Conservation (phyloP, 2,888 invertebrate species). For the Acleris holmiana region DNA sequence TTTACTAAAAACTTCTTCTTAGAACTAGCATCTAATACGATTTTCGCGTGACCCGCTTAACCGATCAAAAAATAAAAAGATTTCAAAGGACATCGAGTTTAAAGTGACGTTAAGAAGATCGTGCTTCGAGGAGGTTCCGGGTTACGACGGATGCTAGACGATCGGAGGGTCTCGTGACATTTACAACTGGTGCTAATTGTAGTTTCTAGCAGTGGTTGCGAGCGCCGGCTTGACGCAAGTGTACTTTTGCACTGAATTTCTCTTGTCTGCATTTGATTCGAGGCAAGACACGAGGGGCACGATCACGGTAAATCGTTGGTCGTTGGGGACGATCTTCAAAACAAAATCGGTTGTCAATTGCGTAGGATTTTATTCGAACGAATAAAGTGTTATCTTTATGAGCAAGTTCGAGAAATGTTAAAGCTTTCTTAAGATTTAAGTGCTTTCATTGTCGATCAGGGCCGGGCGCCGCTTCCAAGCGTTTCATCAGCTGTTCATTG, state of each 20-base stretch:
- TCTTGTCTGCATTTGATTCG: slow-evolving; percentile 73
- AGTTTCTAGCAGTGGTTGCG: slow-evolving; percentile 59
- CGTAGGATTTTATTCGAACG: not conserved
- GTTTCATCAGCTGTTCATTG: slow-evolving; percentile 62
- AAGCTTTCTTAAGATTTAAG: slow-evolving; percentile 10
- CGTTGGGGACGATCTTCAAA: too few relatives aligned
- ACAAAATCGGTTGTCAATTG: too few relatives aligned
- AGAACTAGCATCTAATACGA: slow-evolving; percentile 19
- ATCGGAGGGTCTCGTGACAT: slow-evolving; percentile 70
- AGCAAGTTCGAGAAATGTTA: slow-evolving; percentile 4
- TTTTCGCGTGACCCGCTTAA: slow-evolving; percentile 43
- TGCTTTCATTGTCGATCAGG: slow-evolving; percentile 21
- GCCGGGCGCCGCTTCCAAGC: slow-evolving; percentile 39
- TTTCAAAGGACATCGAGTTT: slow-evolving; percentile 42
- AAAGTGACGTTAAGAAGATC: slow-evolving; percentile 43
- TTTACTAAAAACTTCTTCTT: slow-evolving; percentile 8
- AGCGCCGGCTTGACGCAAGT: slow-evolving; percentile 64
- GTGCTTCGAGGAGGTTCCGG: slow-evolving; percentile 42
- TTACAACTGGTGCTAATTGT: slow-evolving; percentile 72
- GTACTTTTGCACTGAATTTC: slow-evolving; percentile 62
- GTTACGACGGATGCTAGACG: slow-evolving; percentile 29
- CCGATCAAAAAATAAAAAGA: slow-evolving; percentile 33
- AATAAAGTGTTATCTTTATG: slow-evolving; percentile 28
- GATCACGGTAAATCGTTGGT: slow-evolving; percentile 54
- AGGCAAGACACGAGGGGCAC: slow-evolving; percentile 71